These are phyloP conservation scores for Jacana jacana DNA, from an alignment of 2,113 vertebrate genomes.

Conservation along the genomic window DNA sequence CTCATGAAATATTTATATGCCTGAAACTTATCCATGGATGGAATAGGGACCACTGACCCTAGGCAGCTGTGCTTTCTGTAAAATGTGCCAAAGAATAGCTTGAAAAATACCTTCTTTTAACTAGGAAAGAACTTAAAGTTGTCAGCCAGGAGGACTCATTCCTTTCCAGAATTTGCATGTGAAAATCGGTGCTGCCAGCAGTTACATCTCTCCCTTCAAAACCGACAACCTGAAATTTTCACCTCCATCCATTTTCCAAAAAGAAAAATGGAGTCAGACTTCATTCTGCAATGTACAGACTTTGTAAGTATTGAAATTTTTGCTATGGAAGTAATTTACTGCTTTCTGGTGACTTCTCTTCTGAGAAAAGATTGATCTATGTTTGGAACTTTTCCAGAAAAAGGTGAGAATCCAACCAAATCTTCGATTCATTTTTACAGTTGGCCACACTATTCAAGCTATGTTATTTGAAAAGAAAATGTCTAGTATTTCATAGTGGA, in stretches of 20 bases:
- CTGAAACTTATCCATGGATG: not conserved
- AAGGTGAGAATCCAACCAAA: not conserved
- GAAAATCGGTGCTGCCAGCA: not conserved
- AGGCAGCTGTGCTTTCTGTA: not conserved
- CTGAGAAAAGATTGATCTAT: not conserved
- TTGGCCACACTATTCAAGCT: not conserved
- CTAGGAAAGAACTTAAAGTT: not conserved
- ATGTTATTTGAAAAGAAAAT: not conserved
- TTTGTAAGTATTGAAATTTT: not conserved
- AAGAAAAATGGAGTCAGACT: not conserved
- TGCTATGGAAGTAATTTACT: not conserved
- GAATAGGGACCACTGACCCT: not conserved
- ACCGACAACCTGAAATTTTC: not conserved
- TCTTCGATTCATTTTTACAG: not conserved
- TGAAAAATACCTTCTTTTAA: not conserved
- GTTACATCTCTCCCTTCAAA: not conserved
- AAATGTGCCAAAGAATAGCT: not conserved
- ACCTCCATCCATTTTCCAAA: not conserved
- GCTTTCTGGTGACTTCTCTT: not conserved
- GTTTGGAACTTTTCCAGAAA: not conserved
- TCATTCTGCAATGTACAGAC: not conserved
- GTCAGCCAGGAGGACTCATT: not conserved
- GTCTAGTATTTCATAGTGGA: not conserved
- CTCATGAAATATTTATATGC: not conserved
- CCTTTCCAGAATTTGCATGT: not conserved